Evolutionary conservation across 2,888 invertebrate species (phyloP), one percentile per base, ranked within the genome.

Genomic region (Macrosoma leucophasiata): DNA sequence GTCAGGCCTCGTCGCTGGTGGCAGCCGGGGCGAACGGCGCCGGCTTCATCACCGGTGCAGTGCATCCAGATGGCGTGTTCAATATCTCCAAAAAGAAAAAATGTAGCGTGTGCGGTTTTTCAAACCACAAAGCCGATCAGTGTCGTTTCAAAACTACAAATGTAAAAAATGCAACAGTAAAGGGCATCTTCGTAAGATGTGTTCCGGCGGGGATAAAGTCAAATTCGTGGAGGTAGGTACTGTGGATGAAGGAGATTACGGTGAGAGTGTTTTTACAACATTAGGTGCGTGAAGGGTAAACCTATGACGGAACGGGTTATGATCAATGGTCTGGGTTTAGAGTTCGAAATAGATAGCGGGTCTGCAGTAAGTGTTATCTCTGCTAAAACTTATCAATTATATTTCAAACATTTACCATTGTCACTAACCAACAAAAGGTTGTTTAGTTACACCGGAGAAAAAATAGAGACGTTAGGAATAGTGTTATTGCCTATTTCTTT

Each of bases 311-410:
- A 43, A 25, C 37, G 12, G 1, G 19, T 46, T n/a, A 8, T 4
- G 10, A 32, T 46, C 13, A 36, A 39, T 18, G 22, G 19, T 8
- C 5, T 26, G 4, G 2, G 11, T 11, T 31, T 40, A 12, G 14
- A 35, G 3, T 44, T 43, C 30, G 41, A 44, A 25, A 21, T 47
- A 2, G 41, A 47, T 20, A 47, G 44, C 11, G 47, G 47, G 2
- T 44, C 42, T 1, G 48, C 49, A 0, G 49, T 49, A 0, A 49
- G 43, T 1, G 41, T 38, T 0, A 47, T 52, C 7, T 43, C 46
- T 0, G 33, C 43, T 14, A 2, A 6, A 2, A 35, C 17, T 1
- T 45, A 46, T 17, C 31, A 37, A 13, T 30, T 0, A 3, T 9
- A 45, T 41, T 50, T 52, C 13, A 35, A 18, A 5, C 10, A 38